Conservation (phyloP, 1,140 invertebrate genomes). For the Pseudomyrmex flavicornis region DNA sequence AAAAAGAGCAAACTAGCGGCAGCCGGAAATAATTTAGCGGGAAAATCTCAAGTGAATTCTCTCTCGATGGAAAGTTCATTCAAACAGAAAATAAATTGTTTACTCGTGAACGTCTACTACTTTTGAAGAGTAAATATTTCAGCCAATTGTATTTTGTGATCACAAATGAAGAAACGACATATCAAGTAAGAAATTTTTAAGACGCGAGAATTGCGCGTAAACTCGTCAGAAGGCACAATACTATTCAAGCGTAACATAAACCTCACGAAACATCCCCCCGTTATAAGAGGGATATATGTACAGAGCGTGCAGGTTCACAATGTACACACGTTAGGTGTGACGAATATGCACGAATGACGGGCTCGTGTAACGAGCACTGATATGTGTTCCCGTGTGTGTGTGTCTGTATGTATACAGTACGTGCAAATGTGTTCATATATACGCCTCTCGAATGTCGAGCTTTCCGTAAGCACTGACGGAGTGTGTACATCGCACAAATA, state of each 20-base stretch:
- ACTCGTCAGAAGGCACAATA: background rate
- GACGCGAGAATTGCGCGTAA: background rate
- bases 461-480: conserved; percentile 62
- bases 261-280: conserved; percentile 24
- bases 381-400: conserved; percentile 9
- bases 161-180: background rate
- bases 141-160: background rate
- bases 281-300: conserved; percentile 42
- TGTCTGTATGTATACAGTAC: background rate
- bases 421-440: background rate
- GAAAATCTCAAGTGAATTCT: conserved; percentile 11
- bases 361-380: conserved; percentile 39
- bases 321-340: conserved; percentile 58
- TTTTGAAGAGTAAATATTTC: background rate
- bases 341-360: conserved; percentile 54
- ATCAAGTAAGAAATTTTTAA: background rate
- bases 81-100: background rate
- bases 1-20: background rate
- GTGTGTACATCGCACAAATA: conserved; percentile 61
- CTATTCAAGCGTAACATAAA: conserved; percentile 26
- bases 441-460: conserved; percentile 41
- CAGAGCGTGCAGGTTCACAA: conserved; percentile 41
- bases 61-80: conserved; percentile 12
- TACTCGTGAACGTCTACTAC: background rate
- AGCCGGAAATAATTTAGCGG: conserved; percentile 27